Evolutionary conservation across 2,797 vertebrate genomes (phyloP), one percentile per base, ranked within the genome.

Genomic region (Centroberyx gerrardi): DNA sequence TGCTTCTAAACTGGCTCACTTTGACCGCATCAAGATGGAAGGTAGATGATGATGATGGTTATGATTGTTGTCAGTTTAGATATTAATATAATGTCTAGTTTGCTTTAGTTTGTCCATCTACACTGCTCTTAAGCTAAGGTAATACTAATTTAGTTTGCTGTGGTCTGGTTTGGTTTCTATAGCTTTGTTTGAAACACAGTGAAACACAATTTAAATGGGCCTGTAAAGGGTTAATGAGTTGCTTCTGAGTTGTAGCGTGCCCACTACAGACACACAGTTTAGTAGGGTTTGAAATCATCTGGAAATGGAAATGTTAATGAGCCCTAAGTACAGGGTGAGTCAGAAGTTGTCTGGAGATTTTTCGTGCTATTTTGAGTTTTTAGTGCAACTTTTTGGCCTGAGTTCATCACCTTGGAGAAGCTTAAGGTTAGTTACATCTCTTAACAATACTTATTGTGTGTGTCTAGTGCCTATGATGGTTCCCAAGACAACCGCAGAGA

Each of bases 1-100:
- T 0, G 98, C 98, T 8, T 97, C 97, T 12, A 98, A 98, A 62
- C 89, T 99, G n/a, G 95, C 97, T 4, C 95, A 97, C 74, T 99
- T 98, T 67, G 97, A 99, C 81, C 96, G 89, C 83, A 96, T 98
- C 95, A 97, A 94, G 87, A 95, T 80, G 14, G 97, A 99, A 94
- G 94, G 98, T 98, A 88, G n/a, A 6, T 14, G 28, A 54, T 4
- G 3, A 0, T 12, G 4, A 10, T 59, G 4, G 38, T 49, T 0
- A 60, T n/a, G 22, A 18, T 40, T 58, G 4, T 44, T 56, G 36
- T 22, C 22, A 22, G 22, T 22, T 22, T 22, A 22, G 22, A 22
- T 22, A 22, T 22, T 1, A 22, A 22, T 22, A 1, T 22, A 22
- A 22, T 22, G 22, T 22, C 22, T 22, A 22, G 22, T 22, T 75